Percentiles rank a stretch among this genome's conserved stretches.
phyloP scores from a whole-genome alignment of 2,888 invertebrate species.

The Thumatha senex region DNA sequence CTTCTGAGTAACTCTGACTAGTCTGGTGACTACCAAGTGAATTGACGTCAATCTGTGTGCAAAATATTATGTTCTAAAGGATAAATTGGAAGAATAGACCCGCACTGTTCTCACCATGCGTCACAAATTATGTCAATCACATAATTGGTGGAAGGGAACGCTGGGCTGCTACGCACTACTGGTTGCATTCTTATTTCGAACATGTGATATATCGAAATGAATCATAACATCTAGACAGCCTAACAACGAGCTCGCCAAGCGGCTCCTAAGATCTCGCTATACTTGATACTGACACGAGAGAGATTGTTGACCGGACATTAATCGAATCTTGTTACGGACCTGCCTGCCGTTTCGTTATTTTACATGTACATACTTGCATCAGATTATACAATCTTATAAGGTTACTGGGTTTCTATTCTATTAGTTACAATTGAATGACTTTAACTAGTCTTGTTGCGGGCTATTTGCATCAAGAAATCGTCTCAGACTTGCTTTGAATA shows the following conservation, averaged over 20 bases:
- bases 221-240: conserved; percentile 67
- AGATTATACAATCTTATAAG: conserved; percentile 72
- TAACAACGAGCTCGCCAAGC: conserved; percentile 71
- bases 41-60: conserved; percentile 40
- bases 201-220: conserved; percentile 67
- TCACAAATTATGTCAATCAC: conserved; percentile 67
- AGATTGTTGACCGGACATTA: conserved; percentile 67
- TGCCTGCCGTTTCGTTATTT: conserved; percentile 70
- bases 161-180: conserved; percentile 74
- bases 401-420: conserved; percentile 50
- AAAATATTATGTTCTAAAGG: conserved; percentile 24
- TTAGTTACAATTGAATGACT: conserved; percentile 52
- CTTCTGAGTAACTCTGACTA: conserved; percentile 2
- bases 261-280: conserved; percentile 62
- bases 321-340: conserved; percentile 72
- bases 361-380: conserved; percentile 62
- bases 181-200: conserved; percentile 75
- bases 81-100: conserved; percentile 44
- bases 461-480: not conserved
- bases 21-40: conserved; percentile 19
- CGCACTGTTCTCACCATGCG: conserved; percentile 50
- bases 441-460: conserved; percentile 13
- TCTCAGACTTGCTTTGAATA: no score
- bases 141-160: conserved; percentile 59
- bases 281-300: conserved; percentile 57